Conservation (phyloP, 2,797 vertebrate genomes). For the Tinamus major region DNA sequence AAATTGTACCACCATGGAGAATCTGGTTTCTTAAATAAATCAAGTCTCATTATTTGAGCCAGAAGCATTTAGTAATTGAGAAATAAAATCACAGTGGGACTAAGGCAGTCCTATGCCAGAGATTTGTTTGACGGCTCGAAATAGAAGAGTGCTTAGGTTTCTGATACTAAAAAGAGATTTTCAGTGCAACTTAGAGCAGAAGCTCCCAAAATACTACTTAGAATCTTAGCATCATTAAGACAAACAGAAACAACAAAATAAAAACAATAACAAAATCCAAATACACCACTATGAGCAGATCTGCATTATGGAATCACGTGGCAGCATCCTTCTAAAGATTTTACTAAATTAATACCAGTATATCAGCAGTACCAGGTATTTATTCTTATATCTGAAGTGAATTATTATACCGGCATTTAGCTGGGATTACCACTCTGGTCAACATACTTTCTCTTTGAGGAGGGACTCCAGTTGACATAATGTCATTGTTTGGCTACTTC, state of each 20-base stretch:
- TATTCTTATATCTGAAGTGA: neutral
- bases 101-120: neutral
- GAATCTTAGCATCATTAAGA: neutral
- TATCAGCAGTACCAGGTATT: neutral
- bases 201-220: neutral
- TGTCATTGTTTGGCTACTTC: conserved; percentile 22
- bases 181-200: neutral
- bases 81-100: conserved; percentile 2
- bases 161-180: neutral
- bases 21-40: neutral
- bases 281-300: neutral
- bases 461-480: conserved; percentile 74
- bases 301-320: neutral
- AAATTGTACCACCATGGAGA: neutral
- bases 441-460: conserved; percentile 73
- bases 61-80: neutral
- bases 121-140: neutral
- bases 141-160: neutral
- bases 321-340: neutral
- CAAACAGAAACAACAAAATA: neutral
- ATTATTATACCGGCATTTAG: neutral
- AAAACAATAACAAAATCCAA: neutral
- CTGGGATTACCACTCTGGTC: neutral
- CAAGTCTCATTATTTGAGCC: neutral
- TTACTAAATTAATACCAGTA: neutral